These are phyloP conservation scores for Prunella himalayana DNA, from an alignment of 2,113 vertebrate species.

Conservation along the genomic window DNA sequence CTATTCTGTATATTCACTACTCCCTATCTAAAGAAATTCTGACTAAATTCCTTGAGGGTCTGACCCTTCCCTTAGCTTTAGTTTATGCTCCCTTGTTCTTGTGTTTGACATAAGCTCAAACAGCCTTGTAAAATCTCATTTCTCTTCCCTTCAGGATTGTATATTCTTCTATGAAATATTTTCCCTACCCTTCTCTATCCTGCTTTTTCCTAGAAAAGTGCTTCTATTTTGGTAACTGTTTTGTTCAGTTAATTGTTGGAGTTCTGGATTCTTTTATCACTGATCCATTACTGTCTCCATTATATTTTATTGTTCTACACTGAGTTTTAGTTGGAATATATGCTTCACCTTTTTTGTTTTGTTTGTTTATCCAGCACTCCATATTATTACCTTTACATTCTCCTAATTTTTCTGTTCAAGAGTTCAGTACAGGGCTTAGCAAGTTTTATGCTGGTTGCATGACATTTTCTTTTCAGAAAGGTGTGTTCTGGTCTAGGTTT, in stretches of 20 bases:
- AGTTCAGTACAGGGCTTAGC: neutral
- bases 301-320: neutral
- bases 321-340: neutral
- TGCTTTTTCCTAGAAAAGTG: constrained; percentile 6
- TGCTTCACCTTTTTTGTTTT: neutral
- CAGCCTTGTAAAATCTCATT: constrained; percentile 75
- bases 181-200: neutral
- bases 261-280: neutral
- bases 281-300: neutral
- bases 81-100: constrained; percentile 78
- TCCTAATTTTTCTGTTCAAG: neutral
- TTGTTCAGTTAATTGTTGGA: constrained; percentile 14
- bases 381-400: neutral
- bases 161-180: constrained; percentile 62
- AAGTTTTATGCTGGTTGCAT: neutral
- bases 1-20: constrained; percentile 65
- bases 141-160: constrained; percentile 74
- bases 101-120: constrained; percentile 76
- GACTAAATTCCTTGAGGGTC: constrained; percentile 73
- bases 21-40: constrained; percentile 71
- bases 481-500: neutral
- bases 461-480: neutral
- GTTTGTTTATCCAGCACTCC: neutral
- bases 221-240: constrained; percentile 22
- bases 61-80: constrained; percentile 76